Evolutionary conservation across 2,113 vertebrate species (phyloP), one percentile per base, ranked within the genome.

Genomic region (Triplophysa tibetana): DNA sequence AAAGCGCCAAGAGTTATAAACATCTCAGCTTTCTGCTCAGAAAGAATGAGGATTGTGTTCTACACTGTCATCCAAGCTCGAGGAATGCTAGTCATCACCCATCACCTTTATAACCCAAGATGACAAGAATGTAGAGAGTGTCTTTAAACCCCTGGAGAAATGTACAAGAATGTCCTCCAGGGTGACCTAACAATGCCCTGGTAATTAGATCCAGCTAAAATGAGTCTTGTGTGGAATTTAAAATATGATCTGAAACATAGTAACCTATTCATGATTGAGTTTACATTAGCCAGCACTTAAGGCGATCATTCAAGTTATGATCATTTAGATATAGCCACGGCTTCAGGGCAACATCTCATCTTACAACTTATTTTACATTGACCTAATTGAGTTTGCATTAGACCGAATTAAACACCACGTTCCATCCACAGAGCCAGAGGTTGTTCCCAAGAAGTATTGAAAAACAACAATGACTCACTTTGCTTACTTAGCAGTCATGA

Each of bases 171-270:
- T 67, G 58, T 45, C 19, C 52, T 8, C n/a, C 2, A 75, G 85
- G 86, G 86, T 88, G 63, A 78, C 48, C 29, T 26, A 68, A 70
- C 33, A 73, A 72, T 62, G 69, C 24, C n/a, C 54, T 43, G 21
- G 84, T 84, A 85, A 88, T 82, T 75, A 82, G 86, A 89, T 86
- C 87, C 54, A 23, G 26, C 75, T 4, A 48, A 75, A 38, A 75
- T 24, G 66, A 48, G 43, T 70, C 70, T 19, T 29, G 79, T 70
- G 0, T 70, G 65, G 82, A 88, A 88, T 80, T 70, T 82, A 69
- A 82, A 73, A 63, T 85, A 73, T 87, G 74, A 85, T 67, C 79
- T 79, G 75, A 77, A 72, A 56, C 48, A 82, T 33, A 82, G 26
- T 41, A 60, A 76, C 38, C 24, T 26, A 60, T 77, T 81, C 75